Percentiles rank a stretch among this genome's conserved stretches.
Conservation (phyloP, 2,888 invertebrate genomes). For the Clusia tigrina region DNA sequence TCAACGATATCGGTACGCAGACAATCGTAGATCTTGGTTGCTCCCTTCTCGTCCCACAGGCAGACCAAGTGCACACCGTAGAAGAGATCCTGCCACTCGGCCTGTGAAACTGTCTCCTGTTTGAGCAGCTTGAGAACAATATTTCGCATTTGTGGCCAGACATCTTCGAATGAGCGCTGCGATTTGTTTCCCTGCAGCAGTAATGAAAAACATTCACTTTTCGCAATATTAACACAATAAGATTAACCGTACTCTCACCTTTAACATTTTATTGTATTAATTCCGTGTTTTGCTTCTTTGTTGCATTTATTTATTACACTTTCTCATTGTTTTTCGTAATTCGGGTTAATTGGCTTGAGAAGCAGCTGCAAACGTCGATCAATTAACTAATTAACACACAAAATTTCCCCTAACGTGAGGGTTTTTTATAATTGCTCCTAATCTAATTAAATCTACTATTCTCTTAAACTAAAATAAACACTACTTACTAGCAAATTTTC, state of each 20-base stretch:
- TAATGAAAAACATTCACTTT: background rate
- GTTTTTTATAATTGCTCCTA: too few relatives aligned
- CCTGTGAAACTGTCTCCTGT: conserved; percentile 91
- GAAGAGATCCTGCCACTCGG: conserved; percentile 98
- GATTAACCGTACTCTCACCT: too few relatives aligned
- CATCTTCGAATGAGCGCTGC: conserved; percentile 89
- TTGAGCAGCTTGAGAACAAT: conserved; percentile 92
- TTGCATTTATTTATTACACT: background rate
- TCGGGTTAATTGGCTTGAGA: background rate
- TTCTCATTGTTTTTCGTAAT: background rate
- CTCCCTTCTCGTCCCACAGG: conserved; percentile 96
- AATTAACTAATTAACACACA: too few relatives aligned
- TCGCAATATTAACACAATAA: background rate
- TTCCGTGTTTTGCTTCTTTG: background rate
- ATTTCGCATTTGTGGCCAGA: conserved; percentile 95
- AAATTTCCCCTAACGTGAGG: too few relatives aligned
- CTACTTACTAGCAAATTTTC: too few relatives aligned
- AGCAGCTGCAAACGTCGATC: background rate
- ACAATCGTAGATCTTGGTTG: conserved; percentile 85
- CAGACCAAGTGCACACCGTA: conserved; percentile 95
- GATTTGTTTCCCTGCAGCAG: conserved; percentile 68
- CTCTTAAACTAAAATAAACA: too few relatives aligned
- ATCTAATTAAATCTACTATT: too few relatives aligned
- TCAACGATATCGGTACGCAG: conserved; percentile 91
- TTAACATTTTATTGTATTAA: conserved; percentile 1